Conservation (phyloP, 1,140 invertebrate species). For the Zaprionus tsacasi region DNA sequence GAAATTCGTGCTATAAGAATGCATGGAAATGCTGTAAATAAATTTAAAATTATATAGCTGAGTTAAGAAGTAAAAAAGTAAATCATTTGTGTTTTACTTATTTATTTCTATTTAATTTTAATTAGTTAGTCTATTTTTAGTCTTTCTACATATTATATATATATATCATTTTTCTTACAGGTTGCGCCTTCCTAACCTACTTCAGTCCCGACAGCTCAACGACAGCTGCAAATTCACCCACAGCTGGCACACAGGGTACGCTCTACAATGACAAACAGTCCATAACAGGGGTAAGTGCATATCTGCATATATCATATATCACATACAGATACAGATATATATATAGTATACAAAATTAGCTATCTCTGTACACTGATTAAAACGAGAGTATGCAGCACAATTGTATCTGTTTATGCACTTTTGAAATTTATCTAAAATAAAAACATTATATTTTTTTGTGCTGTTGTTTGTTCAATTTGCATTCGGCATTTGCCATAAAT, state of each 20-base stretch:
- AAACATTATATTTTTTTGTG: conserved; percentile 24
- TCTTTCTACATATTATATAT: not conserved
- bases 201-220: conserved; percentile 95
- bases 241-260: conserved; percentile 52
- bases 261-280: conserved; percentile 98
- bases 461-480: conserved; percentile 24
- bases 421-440: conserved; percentile 34
- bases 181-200: conserved; percentile 98
- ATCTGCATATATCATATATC: not conserved
- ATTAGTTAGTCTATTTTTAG: not conserved
- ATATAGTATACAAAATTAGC: conserved; percentile 13
- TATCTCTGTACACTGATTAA: conserved; percentile 1
- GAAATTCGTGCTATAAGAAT: not conserved
- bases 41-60: too few species aligned
- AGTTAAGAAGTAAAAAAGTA: too few species aligned
- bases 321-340: not conserved
- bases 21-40: not conserved
- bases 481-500: conserved; percentile 37
- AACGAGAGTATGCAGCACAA: conserved; percentile 18
- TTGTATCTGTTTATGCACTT: conserved; percentile 35
- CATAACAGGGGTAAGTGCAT: conserved; percentile 96
- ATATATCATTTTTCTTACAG: conserved; percentile 85
- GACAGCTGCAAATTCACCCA: conserved; percentile 87
- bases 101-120: not conserved
- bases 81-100: too few species aligned